Conservation (phyloP, 2,797 vertebrate species). For the Artibeus jamaicensis region DNA sequence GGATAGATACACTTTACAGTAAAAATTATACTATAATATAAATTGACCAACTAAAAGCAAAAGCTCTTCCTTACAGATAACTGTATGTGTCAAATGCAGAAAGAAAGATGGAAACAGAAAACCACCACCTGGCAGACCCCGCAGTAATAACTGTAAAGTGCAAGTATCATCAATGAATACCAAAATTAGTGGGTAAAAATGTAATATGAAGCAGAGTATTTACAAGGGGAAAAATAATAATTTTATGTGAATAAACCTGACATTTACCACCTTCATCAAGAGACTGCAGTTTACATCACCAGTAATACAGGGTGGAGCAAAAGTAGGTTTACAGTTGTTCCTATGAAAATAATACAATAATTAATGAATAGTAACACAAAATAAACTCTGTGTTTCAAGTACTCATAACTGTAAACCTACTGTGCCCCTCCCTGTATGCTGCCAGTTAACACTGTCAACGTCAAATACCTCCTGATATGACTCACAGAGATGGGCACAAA, state of each 20-base stretch:
- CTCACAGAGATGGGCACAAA: background rate
- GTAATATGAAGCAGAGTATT: background rate
- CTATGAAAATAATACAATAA: background rate
- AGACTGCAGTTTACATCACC: background rate
- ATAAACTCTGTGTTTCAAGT: background rate
- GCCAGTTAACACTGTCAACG: background rate
- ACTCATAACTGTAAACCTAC: background rate
- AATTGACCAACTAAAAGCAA: conserved; percentile 28
- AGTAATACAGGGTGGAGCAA: background rate
- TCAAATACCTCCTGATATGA: background rate
- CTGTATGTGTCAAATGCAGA: background rate
- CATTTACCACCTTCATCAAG: conserved; percentile 8
- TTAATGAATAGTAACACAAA: background rate
- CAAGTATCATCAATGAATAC: background rate
- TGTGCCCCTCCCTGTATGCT: background rate
- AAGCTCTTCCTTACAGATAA: background rate
- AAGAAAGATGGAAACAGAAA: conserved; percentile 19
- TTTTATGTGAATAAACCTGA: background rate
- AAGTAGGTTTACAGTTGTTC: background rate
- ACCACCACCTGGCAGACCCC: background rate
- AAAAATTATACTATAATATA: conserved; percentile 21
- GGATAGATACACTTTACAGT: background rate
- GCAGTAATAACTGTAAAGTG: conserved; percentile 19
- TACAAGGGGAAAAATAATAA: background rate
- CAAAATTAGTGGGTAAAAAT: conserved; percentile 19